A percentile compares a stretch with the other conserved stretches of the same genome.
phyloP scores from a whole-genome alignment of 2,113 vertebrate species.

The Cavia aperea region DNA sequence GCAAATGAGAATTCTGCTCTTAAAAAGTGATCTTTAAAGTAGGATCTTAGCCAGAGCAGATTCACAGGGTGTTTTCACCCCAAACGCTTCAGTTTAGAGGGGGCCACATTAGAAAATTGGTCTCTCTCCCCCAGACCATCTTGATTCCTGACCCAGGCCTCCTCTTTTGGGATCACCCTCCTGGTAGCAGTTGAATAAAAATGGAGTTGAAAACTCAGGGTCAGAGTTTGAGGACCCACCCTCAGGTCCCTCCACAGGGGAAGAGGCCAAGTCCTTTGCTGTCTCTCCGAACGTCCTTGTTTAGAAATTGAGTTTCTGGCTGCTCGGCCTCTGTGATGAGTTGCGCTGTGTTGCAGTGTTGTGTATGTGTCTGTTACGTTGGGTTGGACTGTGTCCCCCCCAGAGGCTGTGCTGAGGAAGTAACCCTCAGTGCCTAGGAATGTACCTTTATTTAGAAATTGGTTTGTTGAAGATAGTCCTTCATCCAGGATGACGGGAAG shows the following conservation, averaged over 20 bases:
- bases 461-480: not conserved
- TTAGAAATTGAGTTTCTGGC: not conserved
- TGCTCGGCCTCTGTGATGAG: not conserved
- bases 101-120: not conserved
- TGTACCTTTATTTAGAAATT: not conserved
- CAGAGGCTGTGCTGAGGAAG: not conserved
- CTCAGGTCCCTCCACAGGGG: not conserved
- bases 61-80: not conserved
- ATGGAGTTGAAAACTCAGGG: not conserved
- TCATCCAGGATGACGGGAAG: not conserved
- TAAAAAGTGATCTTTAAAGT: not conserved
- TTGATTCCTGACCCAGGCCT: not conserved
- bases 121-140: accelerated
- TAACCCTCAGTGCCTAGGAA: too few relatives aligned
- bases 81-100: not conserved
- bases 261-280: not conserved
- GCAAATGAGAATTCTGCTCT: not conserved
- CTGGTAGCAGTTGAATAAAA: not conserved
- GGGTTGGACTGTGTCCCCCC: not conserved
- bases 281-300: not conserved
- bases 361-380: not conserved
- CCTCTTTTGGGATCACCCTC: not conserved
- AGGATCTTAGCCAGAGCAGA: not conserved
- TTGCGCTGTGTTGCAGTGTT: not conserved
- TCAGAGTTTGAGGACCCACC: not conserved